Evolutionary conservation across 2,797 vertebrate species (phyloP), one percentile per base, ranked within the genome.

Genomic region (Semotilus atromaculatus): DNA sequence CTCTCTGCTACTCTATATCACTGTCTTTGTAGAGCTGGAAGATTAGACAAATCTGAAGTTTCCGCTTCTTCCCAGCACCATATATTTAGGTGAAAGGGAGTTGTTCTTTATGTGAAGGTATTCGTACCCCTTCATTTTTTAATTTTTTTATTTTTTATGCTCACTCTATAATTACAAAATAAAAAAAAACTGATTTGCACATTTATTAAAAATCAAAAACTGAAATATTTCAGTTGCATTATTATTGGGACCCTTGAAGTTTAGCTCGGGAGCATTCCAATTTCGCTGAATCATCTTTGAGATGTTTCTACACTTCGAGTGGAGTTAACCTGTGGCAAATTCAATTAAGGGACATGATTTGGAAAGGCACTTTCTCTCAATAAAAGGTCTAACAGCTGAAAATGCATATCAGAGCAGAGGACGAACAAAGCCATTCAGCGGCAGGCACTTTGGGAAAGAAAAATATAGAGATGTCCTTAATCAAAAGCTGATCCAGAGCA

Each of bases 11-110:
- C 70, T 64, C 70, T 73, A 74, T 38, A 48, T 38, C 18, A 34
- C 70, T 9, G 31, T 38, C 60, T 29, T 40, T 75, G 81, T 53
- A 40, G 29, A 40, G 29, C 21, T 36, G 55, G 62, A 82, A 82
- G 70, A 74, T 62, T 36, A 73, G 40, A 70, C 58, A 29, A 29
- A 58, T 76, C 51, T 0, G 6, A 43, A 29, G 34, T 73, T 21
- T 64, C 40, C 14, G 4, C 13, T 31, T 1, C 70, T 36, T 21
- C 18, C 19, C 4, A 16, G 26, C 38, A 77, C 13, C 16, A 43
- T n/a, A 19, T 23, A 9, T 55, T 55, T 10, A 23, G 19, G 18
- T 8, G 51, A 53, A 53, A 21, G 51, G 19, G 51, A 21, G 21
- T 14, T 45, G 43, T 45, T 45, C 13, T 45, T 45, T 40, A 18